Evolutionary conservation across 2,797 vertebrate species (phyloP).

Genomic region (Ciconia nigra): DNA sequence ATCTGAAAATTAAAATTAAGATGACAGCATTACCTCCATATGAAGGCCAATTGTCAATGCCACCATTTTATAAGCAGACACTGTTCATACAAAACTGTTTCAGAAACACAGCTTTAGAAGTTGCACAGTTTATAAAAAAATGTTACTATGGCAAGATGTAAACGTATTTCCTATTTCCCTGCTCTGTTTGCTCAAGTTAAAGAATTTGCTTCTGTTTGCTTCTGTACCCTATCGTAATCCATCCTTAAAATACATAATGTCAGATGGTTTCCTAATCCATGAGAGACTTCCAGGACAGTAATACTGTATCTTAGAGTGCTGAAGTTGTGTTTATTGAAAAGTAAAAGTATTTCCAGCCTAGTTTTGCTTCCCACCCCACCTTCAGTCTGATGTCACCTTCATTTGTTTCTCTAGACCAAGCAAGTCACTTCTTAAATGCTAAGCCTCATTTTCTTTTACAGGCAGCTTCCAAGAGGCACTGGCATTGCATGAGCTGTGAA

Average conservation of each 20-base stretch:
- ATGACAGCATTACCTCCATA: background rate
- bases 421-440: background rate
- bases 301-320: background rate
- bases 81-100: background rate
- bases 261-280: background rate
- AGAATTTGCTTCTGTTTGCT: background rate
- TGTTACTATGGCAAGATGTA: background rate
- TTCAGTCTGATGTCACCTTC: background rate
- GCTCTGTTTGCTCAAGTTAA: background rate
- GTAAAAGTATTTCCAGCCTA: background rate
- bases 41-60: background rate
- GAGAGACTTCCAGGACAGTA: background rate
- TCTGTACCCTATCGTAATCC: background rate
- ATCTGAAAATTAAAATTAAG: background rate
- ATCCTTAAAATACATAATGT: background rate
- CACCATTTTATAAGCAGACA: background rate
- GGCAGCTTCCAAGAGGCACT: background rate
- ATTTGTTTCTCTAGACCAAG: background rate
- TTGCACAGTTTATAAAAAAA: background rate
- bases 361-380: background rate
- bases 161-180: background rate
- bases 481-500: background rate
- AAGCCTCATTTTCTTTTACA: background rate
- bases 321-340: background rate
- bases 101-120: background rate